phyloP scores from a whole-genome alignment of 2,113 vertebrate genomes.

The Poecile atricapillus region DNA sequence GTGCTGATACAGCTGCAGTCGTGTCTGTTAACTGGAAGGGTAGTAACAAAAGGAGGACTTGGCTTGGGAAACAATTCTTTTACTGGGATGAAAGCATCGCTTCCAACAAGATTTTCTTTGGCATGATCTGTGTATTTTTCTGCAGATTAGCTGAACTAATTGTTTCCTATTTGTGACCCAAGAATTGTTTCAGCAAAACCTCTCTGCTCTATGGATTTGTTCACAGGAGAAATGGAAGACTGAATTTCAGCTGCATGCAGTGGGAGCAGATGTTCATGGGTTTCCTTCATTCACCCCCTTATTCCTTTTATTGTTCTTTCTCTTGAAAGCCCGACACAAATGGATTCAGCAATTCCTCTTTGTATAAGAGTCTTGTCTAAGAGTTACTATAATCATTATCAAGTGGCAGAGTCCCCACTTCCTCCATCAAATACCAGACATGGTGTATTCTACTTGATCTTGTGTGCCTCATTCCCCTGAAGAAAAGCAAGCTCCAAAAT shows the following conservation, averaged over 20 bases:
- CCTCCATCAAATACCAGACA: not conserved
- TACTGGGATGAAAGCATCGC: not conserved
- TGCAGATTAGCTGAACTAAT: conserved; percentile 51
- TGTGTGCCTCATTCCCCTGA: not conserved
- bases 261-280: not conserved
- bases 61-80: conserved; percentile 30
- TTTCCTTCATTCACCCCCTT: not conserved
- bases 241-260: not conserved
- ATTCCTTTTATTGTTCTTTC: not conserved
- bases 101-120: conserved; percentile 61
- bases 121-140: conserved; percentile 31
- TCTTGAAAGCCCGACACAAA: not conserved
- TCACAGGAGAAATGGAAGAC: not conserved
- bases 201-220: not conserved
- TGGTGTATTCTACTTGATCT: not conserved
- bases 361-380: not conserved
- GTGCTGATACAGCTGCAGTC: not conserved
- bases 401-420: not conserved
- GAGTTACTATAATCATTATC: not conserved
- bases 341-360: not conserved
- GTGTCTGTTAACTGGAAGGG: not conserved
- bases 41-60: not conserved
- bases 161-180: conserved; percentile 58
- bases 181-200: conserved; percentile 36
- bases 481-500: not conserved